phyloP scores from a whole-genome alignment of 2,888 invertebrate genomes.

The Meta bourneti region DNA sequence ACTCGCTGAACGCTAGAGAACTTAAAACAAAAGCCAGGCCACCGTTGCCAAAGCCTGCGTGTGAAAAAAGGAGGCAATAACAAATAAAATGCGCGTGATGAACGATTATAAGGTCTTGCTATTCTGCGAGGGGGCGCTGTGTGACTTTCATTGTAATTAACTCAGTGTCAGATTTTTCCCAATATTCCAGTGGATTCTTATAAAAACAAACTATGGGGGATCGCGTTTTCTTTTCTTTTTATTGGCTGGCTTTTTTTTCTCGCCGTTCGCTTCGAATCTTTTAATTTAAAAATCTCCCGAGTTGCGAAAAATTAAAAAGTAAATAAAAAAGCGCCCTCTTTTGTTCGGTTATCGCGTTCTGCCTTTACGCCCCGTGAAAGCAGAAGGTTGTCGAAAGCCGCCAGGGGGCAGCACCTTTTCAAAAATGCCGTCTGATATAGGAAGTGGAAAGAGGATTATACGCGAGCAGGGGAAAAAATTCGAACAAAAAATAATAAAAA shows the following conservation, averaged over 20 bases:
- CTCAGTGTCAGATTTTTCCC: slow-evolving; percentile 73
- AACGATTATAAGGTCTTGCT: slow-evolving; percentile 70
- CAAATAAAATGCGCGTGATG: slow-evolving; percentile 40
- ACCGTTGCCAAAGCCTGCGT: slow-evolving; percentile 40
- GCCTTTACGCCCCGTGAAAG: slow-evolving; percentile 37
- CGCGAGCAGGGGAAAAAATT: not conserved
- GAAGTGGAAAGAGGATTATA: slow-evolving; percentile 52
- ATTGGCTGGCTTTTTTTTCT: slow-evolving; percentile 12
- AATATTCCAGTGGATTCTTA: slow-evolving; percentile 61
- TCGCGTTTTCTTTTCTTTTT: slow-evolving; percentile 7
- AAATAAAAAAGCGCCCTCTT: slow-evolving; percentile 33
- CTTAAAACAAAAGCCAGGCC: slow-evolving; percentile 68
- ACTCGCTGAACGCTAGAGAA: slow-evolving; percentile 40
- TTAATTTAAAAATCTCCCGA: slow-evolving; percentile 73
- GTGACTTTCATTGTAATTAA: slow-evolving; percentile 70
- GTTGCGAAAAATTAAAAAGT: slow-evolving; percentile 48
- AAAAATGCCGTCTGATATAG: slow-evolving; percentile 54
- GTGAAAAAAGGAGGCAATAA: slow-evolving; percentile 21
- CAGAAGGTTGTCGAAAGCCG: slow-evolving; percentile 60
- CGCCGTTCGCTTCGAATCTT: slow-evolving; percentile 41
- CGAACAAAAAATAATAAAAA: slow-evolving; percentile 27
- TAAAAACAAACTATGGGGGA: slow-evolving; percentile 64
- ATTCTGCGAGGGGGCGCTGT: slow-evolving; percentile 65
- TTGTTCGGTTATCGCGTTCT: slow-evolving; percentile 69
- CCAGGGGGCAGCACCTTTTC: slow-evolving; percentile 72